Evolutionary conservation across 2,113 vertebrate genomes (phyloP).

Genomic region (Strix uralensis): DNA sequence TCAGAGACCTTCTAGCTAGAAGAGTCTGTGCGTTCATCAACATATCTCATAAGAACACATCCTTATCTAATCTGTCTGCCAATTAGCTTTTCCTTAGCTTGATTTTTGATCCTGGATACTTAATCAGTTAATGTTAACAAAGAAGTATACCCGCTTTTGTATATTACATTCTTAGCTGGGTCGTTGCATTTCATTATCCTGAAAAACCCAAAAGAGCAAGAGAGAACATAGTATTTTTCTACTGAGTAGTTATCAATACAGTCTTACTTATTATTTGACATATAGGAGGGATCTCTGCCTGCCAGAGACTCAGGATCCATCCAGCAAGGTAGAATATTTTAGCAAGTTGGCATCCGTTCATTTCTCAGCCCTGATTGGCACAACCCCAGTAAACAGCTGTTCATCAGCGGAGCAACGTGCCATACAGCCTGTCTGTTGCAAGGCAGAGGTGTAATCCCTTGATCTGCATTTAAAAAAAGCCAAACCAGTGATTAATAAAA

Average conservation of each 20-base stretch:
- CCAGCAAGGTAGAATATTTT: not conserved
- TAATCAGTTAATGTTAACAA: not conserved
- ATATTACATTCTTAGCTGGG: not conserved
- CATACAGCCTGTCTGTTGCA: not conserved
- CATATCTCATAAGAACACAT: fast-evolving
- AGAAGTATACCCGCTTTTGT: not conserved
- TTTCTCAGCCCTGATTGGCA: not conserved
- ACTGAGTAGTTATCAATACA: not conserved
- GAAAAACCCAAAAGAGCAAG: fast-evolving
- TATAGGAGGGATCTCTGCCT: not conserved
- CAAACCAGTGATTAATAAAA: not conserved
- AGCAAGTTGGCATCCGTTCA: not conserved
- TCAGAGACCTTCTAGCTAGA: not conserved
- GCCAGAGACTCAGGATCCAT: not conserved
- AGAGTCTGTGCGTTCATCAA: not conserved
- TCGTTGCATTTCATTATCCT: not conserved
- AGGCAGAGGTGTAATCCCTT: not conserved
- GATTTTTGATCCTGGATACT: not conserved
- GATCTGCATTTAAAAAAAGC: not conserved
- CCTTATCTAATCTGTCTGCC: not conserved
- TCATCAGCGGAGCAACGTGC: not conserved
- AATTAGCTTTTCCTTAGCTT: not conserved
- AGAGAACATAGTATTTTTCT: not conserved
- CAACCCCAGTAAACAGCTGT: not conserved
- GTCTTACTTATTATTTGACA: not conserved